A percentile compares a stretch with the other conserved stretches of the same genome.
Evolutionary conservation across 2,888 invertebrate genomes (phyloP).

Genomic region (Tenodera sinensis): DNA sequence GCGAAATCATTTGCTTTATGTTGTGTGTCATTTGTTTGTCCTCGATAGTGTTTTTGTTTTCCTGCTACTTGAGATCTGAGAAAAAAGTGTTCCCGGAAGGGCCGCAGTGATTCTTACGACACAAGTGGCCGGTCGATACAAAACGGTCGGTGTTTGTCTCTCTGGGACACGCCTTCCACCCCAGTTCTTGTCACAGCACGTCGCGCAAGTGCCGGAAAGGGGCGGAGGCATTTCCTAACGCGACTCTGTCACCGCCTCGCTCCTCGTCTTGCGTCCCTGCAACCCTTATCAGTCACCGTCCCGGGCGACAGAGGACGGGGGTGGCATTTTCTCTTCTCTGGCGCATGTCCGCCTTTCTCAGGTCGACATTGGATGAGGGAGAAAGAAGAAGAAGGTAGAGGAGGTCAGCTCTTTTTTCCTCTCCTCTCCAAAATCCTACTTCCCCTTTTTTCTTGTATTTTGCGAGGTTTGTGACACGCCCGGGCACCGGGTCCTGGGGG

Average conservation of each 20-base stretch:
- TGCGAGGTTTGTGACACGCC: neutral
- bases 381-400: neutral
- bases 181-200: neutral
- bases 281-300: neutral
- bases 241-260: neutral
- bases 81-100: too few relatives aligned
- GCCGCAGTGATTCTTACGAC: too few relatives aligned
- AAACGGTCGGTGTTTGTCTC: neutral
- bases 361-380: constrained; percentile 17
- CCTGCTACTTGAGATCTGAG: too few relatives aligned
- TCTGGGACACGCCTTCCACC: constrained; percentile 1
- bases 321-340: neutral
- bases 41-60: too few relatives aligned
- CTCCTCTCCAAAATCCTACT: neutral
- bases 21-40: too few relatives aligned
- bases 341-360: constrained; percentile 18
- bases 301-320: neutral
- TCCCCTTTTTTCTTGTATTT: neutral
- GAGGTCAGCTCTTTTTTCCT: neutral
- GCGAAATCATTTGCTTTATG: too few relatives aligned
- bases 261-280: neutral
- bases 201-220: neutral
- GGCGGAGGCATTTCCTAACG: neutral
- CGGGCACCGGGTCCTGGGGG: neutral
- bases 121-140: neutral